Evolutionary conservation across 2,888 invertebrate species (phyloP).

Genomic region (Carabus problematicus): DNA sequence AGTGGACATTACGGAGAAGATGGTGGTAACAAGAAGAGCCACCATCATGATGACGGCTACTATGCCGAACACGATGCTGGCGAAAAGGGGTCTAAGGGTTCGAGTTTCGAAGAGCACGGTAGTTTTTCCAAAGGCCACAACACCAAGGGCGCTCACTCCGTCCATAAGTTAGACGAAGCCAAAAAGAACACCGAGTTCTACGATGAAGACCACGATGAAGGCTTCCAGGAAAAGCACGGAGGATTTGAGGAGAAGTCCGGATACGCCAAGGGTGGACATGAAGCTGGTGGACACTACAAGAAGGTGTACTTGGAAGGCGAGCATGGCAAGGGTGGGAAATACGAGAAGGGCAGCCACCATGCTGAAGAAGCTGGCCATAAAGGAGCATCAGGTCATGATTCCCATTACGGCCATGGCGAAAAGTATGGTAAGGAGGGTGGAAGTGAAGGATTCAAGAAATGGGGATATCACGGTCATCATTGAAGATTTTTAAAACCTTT

Average conservation of each 20-base stretch:
- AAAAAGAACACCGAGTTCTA: constrained; percentile 83
- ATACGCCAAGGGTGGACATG: constrained; percentile 75
- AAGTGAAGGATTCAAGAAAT: constrained; percentile 74
- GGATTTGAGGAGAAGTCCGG: constrained; percentile 75
- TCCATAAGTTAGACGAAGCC: constrained; percentile 81
- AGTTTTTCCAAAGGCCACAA: constrained; percentile 81
- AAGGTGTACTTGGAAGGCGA: constrained; percentile 72
- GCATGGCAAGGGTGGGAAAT: constrained; percentile 75
- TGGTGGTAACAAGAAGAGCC: constrained; percentile 68
- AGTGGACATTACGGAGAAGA: constrained; percentile 69
- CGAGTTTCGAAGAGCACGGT: constrained; percentile 70
- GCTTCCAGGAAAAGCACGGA: constrained; percentile 78
- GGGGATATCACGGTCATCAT: constrained; percentile 59
- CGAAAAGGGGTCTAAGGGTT: constrained; percentile 63
- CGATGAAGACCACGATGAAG: constrained; percentile 79
- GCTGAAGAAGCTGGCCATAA: constrained; percentile 77
- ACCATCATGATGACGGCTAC: constrained; percentile 72
- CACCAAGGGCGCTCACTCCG: constrained; percentile 80
- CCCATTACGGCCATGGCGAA: constrained; percentile 72
- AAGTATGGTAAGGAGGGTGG: constrained; percentile 76
- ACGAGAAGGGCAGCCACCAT: constrained; percentile 77
- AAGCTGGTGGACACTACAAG: constrained; percentile 75
- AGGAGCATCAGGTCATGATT: constrained; percentile 72
- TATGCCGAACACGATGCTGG: constrained; percentile 70
- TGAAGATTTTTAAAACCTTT: neutral